Evolutionary conservation across 2,113 vertebrate species (phyloP).

Genomic region (Euleptes europaea): DNA sequence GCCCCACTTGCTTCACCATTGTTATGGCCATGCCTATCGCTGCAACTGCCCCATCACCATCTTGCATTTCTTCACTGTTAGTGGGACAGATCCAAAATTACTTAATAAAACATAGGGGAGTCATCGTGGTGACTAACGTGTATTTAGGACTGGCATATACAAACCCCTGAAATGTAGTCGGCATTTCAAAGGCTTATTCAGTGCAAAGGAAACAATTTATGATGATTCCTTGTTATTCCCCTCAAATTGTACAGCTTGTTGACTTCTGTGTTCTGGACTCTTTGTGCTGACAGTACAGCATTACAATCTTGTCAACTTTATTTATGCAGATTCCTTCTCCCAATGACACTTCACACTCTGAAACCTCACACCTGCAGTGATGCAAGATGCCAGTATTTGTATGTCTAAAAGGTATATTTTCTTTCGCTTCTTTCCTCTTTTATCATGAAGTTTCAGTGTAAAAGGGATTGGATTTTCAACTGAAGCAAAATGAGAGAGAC

Average conservation of each 20-base stretch:
- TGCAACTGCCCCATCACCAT: neutral
- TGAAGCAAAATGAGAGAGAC: neutral
- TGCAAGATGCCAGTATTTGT: neutral
- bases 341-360: neutral
- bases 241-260: neutral
- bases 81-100: neutral
- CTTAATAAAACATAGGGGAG: neutral
- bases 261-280: neutral
- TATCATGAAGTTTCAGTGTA: neutral
- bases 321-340: neutral
- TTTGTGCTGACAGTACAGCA: neutral
- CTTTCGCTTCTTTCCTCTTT: neutral
- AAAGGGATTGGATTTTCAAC: neutral
- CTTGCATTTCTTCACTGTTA: neutral
- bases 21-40: neutral
- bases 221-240: neutral
- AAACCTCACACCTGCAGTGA: neutral
- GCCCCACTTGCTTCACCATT: neutral
- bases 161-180: neutral
- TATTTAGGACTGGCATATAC: neutral
- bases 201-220: neutral
- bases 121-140: neutral
- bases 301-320: conserved; percentile 2
- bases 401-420: neutral
- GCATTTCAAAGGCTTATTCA: neutral